These are phyloP conservation scores for Lacanobia wlatinum DNA, from an alignment of 2,888 invertebrate species.

Conservation along the genomic window DNA sequence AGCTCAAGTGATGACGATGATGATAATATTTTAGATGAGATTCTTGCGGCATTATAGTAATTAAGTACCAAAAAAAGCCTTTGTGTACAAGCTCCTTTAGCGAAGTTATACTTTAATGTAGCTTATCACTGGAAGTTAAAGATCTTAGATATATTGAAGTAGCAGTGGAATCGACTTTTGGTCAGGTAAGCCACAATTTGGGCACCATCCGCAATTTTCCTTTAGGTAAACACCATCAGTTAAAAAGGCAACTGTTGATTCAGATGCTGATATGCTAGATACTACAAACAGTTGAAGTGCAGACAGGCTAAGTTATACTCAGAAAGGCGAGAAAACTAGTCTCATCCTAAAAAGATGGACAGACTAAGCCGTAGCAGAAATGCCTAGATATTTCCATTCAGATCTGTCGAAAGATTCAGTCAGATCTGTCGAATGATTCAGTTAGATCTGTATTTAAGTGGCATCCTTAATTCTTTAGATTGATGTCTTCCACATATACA, in stretches of 20 bases:
- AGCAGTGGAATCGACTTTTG: too few relatives aligned
- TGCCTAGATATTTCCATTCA: neutral
- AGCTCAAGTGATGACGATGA: too few relatives aligned
- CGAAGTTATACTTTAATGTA: too few relatives aligned
- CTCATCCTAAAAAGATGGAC: neutral
- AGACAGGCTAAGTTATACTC: neutral
- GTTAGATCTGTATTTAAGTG: slow-evolving; percentile 11
- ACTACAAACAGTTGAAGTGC: neutral
- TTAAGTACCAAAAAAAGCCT: neutral
- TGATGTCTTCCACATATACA: slow-evolving; percentile 38
- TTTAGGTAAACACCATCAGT: too few relatives aligned
- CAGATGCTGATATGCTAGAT: too few relatives aligned
- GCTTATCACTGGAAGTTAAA: too few relatives aligned
- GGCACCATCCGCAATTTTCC: too few relatives aligned
- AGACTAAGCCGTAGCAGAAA: neutral
- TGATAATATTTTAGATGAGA: neutral
- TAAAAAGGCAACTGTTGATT: slow-evolving; percentile 5
- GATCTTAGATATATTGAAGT: too few relatives aligned
- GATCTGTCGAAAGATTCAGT: slow-evolving; percentile 10
- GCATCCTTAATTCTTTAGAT: slow-evolving; percentile 45
- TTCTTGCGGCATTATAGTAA: neutral
- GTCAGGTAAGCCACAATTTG: too few relatives aligned
- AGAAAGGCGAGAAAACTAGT: neutral
- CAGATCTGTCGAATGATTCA: slow-evolving; percentile 14
- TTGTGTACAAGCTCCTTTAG: neutral